These are phyloP conservation scores for Scophthalmus maximus DNA, from an alignment of 2,113 vertebrate genomes.

Conservation along the genomic window DNA sequence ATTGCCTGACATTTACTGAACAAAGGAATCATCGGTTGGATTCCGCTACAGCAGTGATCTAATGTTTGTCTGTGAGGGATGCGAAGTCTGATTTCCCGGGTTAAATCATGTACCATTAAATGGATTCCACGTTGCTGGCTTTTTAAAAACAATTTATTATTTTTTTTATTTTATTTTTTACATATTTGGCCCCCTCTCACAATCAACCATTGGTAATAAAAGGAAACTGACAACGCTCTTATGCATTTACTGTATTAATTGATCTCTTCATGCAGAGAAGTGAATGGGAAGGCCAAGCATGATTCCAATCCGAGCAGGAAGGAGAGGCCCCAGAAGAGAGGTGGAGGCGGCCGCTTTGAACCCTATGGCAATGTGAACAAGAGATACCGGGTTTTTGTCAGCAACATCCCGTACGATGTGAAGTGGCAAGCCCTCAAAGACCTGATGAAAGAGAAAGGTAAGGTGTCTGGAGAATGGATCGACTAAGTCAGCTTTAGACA, in stretches of 20 bases:
- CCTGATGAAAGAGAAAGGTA: conserved; percentile 99
- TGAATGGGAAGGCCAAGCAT: conserved; percentile 84
- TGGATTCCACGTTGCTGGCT: too few relatives aligned
- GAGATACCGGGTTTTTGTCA: conserved; percentile 96
- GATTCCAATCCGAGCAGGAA: conserved; percentile 90
- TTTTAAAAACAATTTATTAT: too few relatives aligned
- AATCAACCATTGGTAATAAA: too few relatives aligned
- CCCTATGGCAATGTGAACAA: conserved; percentile 91
- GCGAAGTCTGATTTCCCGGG: too few relatives aligned
- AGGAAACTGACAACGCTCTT: too few relatives aligned
- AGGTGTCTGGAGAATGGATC: conserved; percentile 43
- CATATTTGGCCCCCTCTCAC: too few relatives aligned
- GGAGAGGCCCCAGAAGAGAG: conserved; percentile 92
- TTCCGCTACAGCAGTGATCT: too few relatives aligned
- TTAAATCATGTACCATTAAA: too few relatives aligned
- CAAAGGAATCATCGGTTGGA: too few relatives aligned
- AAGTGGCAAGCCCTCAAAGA: conserved; percentile 99
- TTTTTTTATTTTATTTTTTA: too few relatives aligned
- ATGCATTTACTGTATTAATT: not conserved
- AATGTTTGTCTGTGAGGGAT: too few relatives aligned
- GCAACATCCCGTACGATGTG: conserved; percentile 97
- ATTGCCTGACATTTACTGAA: too few relatives aligned
- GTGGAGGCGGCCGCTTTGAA: conserved; percentile 90
- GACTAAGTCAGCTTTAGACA: conserved; percentile 6
- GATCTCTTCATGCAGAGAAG: conserved; percentile 76